Evolutionary conservation across 2,888 invertebrate genomes (phyloP), one percentile per base, ranked within the genome.

Genomic region (Ophion obscuratus): DNA sequence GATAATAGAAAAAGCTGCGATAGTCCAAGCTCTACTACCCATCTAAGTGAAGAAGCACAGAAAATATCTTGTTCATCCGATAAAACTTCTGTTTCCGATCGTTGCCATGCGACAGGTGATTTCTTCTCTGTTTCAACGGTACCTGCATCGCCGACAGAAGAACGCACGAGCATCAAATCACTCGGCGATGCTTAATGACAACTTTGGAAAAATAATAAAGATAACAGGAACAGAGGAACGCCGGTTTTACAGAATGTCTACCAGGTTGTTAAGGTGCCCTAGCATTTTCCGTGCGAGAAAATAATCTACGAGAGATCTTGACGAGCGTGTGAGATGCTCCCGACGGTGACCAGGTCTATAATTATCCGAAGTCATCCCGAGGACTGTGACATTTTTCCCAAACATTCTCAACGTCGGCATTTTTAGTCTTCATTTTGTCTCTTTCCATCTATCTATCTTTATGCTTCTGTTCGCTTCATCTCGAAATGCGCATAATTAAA

Each of bases 401-500:
- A 76, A 76, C 47, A 64, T 70, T 68, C 44, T 68, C 20, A 36
- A 53, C 70, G 71, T 71, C 59, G 24, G 62, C 36, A 24, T 44
- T 36, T 77, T 47, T 11, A 27, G 57, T 57, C 36, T 75, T 47
- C n/a, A 44, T 53, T 40, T 44, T 40, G 27, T 66, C 24, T 78
- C 40, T 59, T 47, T 77, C 44, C 24, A 27, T 47, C 67, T 62
- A 27, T 76, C 61, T 73, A 47, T 68, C 44, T 59, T 24, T 66
- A 27, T 75, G 31, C 67, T 24, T n/a, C 74, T 79, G 14, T 24
- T 36, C 59, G 31, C 64, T 70, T 75, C 44, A 70, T 62, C 36
- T 70, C 68, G 40, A 44, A 31, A 36, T 68, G 79, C 61, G 70
- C 79, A 83, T 83, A 86, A 86, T 86, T 83, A 86, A 83, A 86